These are phyloP conservation scores for Herpailurus yagouaroundi DNA, from an alignment of 2,113 vertebrate species.

Conservation along the genomic window DNA sequence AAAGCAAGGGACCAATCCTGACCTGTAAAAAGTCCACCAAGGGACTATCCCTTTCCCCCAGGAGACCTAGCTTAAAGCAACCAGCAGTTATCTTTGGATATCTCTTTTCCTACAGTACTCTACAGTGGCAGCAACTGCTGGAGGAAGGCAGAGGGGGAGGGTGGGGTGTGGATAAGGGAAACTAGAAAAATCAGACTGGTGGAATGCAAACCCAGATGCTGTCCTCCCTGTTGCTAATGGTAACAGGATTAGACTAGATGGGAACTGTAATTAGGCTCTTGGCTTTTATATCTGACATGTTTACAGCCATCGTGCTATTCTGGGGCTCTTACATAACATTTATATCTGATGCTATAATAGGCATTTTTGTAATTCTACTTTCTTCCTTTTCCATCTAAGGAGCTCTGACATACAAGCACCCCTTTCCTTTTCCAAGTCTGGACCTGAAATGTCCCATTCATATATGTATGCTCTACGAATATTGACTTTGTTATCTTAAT, in stretches of 20 bases:
- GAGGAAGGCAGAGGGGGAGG: background rate
- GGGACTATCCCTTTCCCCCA: background rate
- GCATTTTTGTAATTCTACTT: slow-evolving; percentile 77
- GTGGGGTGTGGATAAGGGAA: background rate
- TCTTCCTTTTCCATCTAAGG: slow-evolving; percentile 72
- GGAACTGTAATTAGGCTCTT: slow-evolving; percentile 81
- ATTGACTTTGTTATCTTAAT: slow-evolving; percentile 18
- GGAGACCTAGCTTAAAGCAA: slow-evolving; percentile 50
- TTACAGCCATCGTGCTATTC: slow-evolving; percentile 81
- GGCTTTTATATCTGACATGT: slow-evolving; percentile 83
- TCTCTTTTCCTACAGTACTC: slow-evolving; percentile 33
- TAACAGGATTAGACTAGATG: slow-evolving; percentile 81
- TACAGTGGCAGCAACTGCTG: slow-evolving; percentile 51
- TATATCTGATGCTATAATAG: slow-evolving; percentile 82
- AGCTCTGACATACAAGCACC: slow-evolving; percentile 52
- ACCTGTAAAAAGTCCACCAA: slow-evolving; percentile 40
- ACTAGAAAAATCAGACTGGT: slow-evolving; percentile 67
- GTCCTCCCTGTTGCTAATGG: slow-evolving; percentile 80
- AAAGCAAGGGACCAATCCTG: slow-evolving; percentile 43
- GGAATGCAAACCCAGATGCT: slow-evolving; percentile 77
- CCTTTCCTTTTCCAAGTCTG: slow-evolving; percentile 42
- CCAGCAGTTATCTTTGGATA: slow-evolving; percentile 48
- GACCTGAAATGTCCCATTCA: slow-evolving; percentile 28
- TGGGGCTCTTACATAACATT: slow-evolving; percentile 81
- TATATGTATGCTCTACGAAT: background rate